phyloP scores from a whole-genome alignment of 1,140 invertebrate species.

The Diorhabda elongata region DNA sequence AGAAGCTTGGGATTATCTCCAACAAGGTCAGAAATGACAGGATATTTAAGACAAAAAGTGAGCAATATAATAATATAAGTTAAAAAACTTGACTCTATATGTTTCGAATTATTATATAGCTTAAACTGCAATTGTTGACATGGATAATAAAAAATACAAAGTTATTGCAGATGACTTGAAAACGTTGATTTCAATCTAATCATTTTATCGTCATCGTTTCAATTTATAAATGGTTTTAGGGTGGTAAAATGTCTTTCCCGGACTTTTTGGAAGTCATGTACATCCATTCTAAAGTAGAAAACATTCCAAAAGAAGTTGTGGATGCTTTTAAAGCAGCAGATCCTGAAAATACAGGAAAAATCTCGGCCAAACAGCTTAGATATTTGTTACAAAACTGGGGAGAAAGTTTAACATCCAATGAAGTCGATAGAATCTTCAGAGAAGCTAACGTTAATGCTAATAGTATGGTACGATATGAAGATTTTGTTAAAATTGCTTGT shows the following conservation, averaged over 20 bases:
- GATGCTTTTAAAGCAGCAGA: conserved; percentile 87
- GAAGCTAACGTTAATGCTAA: conserved; percentile 85
- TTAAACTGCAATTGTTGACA: too few species aligned
- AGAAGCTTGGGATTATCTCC: conserved; percentile 88
- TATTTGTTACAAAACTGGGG: conserved; percentile 88
- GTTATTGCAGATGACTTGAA: too few species aligned
- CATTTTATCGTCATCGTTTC: too few species aligned
- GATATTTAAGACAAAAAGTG: conserved; percentile 66
- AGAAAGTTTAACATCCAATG: conserved; percentile 82
- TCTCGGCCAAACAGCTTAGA: conserved; percentile 78
- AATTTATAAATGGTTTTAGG: conserved; percentile 47
- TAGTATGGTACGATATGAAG: conserved; percentile 82
- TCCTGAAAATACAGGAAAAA: conserved; percentile 65
- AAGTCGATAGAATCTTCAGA: conserved; percentile 90
- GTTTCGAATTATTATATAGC: too few species aligned
- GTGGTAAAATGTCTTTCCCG: conserved; percentile 90
- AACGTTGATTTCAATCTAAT: too few species aligned
- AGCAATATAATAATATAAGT: not conserved
- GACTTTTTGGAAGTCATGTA: conserved; percentile 96
- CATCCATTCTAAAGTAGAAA: conserved; percentile 79
- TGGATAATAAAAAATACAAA: too few species aligned
- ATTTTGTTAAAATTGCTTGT: conserved; percentile 90
- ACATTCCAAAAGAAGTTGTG: conserved; percentile 82
- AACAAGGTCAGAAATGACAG: conserved; percentile 83
- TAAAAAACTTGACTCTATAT: too few species aligned